Evolutionary conservation across 2,113 vertebrate genomes (phyloP).

Genomic region (Oryctolagus cuniculus): DNA sequence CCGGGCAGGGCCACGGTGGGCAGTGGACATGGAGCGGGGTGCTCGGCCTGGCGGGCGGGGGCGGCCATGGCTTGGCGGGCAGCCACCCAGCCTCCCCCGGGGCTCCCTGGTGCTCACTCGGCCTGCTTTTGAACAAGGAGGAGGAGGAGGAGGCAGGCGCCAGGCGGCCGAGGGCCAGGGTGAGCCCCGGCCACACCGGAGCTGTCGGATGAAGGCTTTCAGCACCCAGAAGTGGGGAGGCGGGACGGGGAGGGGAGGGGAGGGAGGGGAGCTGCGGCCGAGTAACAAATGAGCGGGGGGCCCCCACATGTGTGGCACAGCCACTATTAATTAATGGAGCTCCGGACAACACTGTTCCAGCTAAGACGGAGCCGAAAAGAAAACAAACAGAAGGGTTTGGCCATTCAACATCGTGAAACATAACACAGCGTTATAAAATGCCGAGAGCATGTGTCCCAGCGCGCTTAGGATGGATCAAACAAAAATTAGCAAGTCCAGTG

Average conservation of each 20-base stretch:
- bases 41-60: too few relatives aligned
- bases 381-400: conserved; percentile 80
- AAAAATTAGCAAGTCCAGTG: conserved; percentile 76
- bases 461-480: conserved; percentile 78
- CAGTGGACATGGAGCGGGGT: neutral
- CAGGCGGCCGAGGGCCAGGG: neutral
- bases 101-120: neutral
- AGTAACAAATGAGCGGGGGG: conserved; percentile 71
- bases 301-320: conserved; percentile 79
- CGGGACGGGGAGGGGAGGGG: conserved; percentile 38
- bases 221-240: conserved; percentile 64
- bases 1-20: neutral
- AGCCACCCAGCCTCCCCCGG: neutral
- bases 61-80: neutral
- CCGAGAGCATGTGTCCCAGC: conserved; percentile 70
- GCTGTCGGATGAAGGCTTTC: conserved; percentile 73
- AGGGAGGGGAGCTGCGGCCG: neutral
- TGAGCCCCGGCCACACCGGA: conserved; percentile 23
- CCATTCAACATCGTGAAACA: conserved; percentile 77
- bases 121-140: neutral
- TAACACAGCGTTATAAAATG: conserved; percentile 74
- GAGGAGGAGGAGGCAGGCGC: neutral
- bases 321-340: conserved; percentile 81
- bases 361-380: conserved; percentile 75
- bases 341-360: conserved; percentile 78